These are phyloP conservation scores for Callipepla squamata DNA, from an alignment of 2,113 vertebrate species.

Conservation along the genomic window DNA sequence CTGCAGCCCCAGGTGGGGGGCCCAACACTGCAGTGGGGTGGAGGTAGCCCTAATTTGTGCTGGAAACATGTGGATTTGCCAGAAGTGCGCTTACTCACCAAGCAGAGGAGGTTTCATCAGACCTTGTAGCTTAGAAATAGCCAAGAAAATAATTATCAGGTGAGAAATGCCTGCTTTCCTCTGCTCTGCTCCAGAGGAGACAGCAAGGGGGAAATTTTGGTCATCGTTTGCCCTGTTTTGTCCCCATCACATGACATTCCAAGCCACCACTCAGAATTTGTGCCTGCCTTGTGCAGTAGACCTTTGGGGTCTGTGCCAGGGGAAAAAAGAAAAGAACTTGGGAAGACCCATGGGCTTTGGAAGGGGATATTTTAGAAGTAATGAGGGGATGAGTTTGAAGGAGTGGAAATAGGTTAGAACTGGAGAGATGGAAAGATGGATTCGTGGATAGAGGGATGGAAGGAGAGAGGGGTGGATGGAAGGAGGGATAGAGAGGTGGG, in stretches of 20 bases:
- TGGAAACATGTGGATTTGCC: neutral
- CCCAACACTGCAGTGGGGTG: neutral
- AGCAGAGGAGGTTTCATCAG: neutral
- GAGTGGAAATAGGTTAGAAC: neutral
- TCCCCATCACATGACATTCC: too few species aligned
- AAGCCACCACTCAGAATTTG: neutral
- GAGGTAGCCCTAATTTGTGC: neutral
- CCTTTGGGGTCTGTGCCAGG: neutral
- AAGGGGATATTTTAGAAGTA: neutral
- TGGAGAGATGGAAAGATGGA: neutral
- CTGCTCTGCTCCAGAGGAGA: neutral
- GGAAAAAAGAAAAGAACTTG: neutral
- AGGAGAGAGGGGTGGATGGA: neutral
- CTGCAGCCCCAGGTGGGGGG: neutral
- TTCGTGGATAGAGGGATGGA: neutral
- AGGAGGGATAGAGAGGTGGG: neutral
- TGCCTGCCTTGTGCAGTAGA: neutral
- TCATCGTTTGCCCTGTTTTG: rapidly evolving
- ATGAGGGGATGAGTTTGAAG: too few species aligned
- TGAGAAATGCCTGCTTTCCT: rapidly evolving
- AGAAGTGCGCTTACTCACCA: rapidly evolving
- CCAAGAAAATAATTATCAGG: rapidly evolving
- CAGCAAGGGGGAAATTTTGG: rapidly evolving
- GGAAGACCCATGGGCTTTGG: neutral
- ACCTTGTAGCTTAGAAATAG: neutral